A percentile compares a stretch with the other conserved stretches of the same genome.
These are phyloP conservation scores for Malurus elegans DNA, from an alignment of 2,113 vertebrate genomes.

Conservation along the genomic window DNA sequence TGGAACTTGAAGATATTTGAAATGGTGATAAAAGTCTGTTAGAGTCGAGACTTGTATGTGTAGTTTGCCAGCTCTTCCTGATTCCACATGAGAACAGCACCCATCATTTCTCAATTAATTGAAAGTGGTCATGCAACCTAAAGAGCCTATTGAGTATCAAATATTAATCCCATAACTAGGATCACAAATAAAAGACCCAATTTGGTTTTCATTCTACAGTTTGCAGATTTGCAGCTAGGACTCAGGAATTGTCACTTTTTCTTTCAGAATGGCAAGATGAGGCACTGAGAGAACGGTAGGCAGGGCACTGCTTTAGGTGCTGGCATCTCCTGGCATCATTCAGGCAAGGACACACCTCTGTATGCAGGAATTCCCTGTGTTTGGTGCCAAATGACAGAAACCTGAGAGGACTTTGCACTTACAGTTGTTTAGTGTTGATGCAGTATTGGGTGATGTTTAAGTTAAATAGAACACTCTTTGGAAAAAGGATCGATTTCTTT, in stretches of 20 bases:
- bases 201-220: constrained; percentile 17
- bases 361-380: not conserved
- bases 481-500: not conserved
- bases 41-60: not conserved
- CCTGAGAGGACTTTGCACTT: not conserved
- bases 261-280: not conserved
- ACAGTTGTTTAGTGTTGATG: not conserved
- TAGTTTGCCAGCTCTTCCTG: not conserved
- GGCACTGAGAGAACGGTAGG: not conserved
- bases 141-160: not conserved
- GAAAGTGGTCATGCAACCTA: not conserved
- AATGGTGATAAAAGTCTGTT: not conserved
- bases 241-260: not conserved
- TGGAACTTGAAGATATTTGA: not conserved
- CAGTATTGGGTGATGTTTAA: not conserved
- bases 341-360: not conserved
- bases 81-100: not conserved
- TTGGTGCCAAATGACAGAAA: not conserved
- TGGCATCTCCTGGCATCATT: not conserved
- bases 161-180: not conserved
- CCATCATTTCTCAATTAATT: not conserved
- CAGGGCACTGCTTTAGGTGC: not conserved
- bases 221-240: not conserved
- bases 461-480: not conserved
- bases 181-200: not conserved